phyloP scores from a whole-genome alignment of 1,140 invertebrate genomes.

The Diprion similis region DNA sequence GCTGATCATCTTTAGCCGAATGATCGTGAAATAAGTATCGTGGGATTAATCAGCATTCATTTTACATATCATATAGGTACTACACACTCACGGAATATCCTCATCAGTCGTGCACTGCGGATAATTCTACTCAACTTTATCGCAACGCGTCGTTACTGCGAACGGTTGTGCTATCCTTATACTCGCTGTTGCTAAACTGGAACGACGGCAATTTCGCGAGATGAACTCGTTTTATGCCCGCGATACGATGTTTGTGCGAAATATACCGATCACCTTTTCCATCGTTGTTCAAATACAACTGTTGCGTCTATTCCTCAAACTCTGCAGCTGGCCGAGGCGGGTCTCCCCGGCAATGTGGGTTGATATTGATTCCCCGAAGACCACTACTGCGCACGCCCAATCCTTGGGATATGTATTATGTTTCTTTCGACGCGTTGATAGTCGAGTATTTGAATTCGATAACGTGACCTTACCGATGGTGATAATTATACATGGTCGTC shows the following conservation, averaged over 20 bases:
- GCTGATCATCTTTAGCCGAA: constrained; percentile 39
- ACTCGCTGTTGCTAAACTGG: too few species aligned
- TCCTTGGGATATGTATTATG: constrained; percentile 18
- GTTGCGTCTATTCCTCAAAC: constrained; percentile 43
- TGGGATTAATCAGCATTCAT: neutral
- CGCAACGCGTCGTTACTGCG: too few species aligned
- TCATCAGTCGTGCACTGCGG: too few species aligned
- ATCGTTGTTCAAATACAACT: constrained; percentile 33
- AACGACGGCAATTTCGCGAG: too few species aligned
- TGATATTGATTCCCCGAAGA: constrained; percentile 49
- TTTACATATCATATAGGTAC: neutral
- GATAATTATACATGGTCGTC: too few species aligned
- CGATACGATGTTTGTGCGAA: too few species aligned
- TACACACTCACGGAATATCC: too few species aligned
- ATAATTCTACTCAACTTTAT: too few species aligned
- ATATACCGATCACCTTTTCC: too few species aligned
- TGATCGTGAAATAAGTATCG: neutral
- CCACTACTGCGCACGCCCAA: constrained; percentile 39
- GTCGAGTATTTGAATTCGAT: neutral
- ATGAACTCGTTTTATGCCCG: too few species aligned
- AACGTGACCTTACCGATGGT: neutral
- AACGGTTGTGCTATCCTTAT: too few species aligned
- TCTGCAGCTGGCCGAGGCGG: neutral
- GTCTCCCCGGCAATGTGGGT: constrained; percentile 24
- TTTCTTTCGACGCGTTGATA: neutral